Base-by-base conservation (phyloP, 2,888 invertebrate species). In the Brachypalpus laphriformis region DNA sequence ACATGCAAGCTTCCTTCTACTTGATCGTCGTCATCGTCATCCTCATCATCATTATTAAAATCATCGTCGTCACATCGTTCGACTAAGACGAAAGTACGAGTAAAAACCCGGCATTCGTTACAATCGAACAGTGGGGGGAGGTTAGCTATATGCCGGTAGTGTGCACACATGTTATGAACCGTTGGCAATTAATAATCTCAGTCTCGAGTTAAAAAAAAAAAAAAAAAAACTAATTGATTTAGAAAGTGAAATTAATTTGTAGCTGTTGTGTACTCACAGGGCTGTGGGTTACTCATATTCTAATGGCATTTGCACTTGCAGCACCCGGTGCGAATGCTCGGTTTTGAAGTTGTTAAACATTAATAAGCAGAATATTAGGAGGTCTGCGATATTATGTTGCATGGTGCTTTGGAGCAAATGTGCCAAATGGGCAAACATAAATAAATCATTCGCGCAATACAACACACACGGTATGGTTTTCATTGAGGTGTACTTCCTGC, bases 191-290 rank as follows among this genome's bases (percentile, higher is more conserved):
- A 81, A 81, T 75, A 85, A 75, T 66, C 65, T 61, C 14, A 59
- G 81, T 70, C 59, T 74, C 40, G 57, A 80, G 57, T 57, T 75
- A 45, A 56, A 57, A 71, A 61, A 5, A 25, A 25, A n/a, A n/a
- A 34, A 34, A 34, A 34, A 34, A 34, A 34, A 1, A 31, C 59
- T 81, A 85, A 85, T 85, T 85, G 85, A 85, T 85, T 85, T 85
- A 75, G 85, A 85, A 85, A 85, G 81, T 80, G 85, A 81, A 81
- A 85, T 81, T 75, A 81, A 81, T 81, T 80, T 71, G 63, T 65
- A 28, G 49, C 40, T 34, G 45, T 40, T 54, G 25, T n/a, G 59
- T 49, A 31, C 28, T 34, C 14, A n/a, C 9, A 4, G 5, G 37
- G 9, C 3, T 40, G 37, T 40, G 66, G 37, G 57, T 34, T 40